Evolutionary conservation across 2,888 invertebrate genomes (phyloP).

Genomic region (Mythimna ferrago): DNA sequence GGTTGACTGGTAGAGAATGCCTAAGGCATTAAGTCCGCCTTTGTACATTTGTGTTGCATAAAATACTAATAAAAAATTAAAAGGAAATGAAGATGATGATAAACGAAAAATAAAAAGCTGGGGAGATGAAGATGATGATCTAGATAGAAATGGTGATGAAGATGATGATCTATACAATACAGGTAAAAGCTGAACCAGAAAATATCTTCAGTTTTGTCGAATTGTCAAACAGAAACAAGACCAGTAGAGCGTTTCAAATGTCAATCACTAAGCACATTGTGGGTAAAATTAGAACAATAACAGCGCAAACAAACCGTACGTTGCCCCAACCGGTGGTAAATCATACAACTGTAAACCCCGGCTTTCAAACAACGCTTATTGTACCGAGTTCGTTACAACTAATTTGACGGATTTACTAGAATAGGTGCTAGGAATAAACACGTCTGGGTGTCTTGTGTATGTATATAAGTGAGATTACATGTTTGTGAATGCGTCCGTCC

Average conservation of each 20-base stretch:
- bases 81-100: too few relatives aligned
- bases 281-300: slow-evolving; percentile 30
- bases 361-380: slow-evolving; percentile 46
- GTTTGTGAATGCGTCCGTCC: too few relatives aligned
- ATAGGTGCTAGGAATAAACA: background rate
- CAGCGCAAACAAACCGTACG: slow-evolving; percentile 23
- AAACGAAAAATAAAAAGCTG: too few relatives aligned
- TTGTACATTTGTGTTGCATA: too few relatives aligned
- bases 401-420: background rate
- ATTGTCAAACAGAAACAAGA: background rate
- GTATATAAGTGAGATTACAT: too few relatives aligned
- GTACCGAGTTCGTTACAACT: slow-evolving; percentile 1
- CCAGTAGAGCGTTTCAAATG: slow-evolving; percentile 1
- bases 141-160: too few relatives aligned
- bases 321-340: slow-evolving; percentile 45
- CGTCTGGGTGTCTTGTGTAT: too few relatives aligned
- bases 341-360: slow-evolving; percentile 22
- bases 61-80: too few relatives aligned
- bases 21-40: too few relatives aligned
- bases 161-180: too few relatives aligned
- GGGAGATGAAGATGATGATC: too few relatives aligned
- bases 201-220: background rate
- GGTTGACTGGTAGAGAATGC: too few relatives aligned
- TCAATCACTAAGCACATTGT: slow-evolving; percentile 12
- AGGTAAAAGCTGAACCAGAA: slow-evolving; percentile 1